phyloP scores from a whole-genome alignment of 2,113 vertebrate genomes.

The Misgurnus mizolepis region DNA sequence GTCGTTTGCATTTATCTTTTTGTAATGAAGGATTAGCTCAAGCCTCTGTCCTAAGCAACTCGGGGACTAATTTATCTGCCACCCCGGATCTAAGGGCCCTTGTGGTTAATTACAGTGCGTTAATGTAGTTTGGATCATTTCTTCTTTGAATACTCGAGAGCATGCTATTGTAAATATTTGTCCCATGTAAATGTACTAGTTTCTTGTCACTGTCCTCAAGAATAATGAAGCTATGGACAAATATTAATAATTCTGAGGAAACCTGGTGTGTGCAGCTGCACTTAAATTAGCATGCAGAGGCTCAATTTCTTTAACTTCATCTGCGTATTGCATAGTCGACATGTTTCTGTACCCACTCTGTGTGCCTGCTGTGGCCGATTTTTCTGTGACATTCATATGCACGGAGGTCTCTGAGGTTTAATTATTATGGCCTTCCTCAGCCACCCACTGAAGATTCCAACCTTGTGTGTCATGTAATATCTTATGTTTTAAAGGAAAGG shows the following conservation, averaged over 20 bases:
- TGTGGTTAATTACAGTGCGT: conserved; percentile 85
- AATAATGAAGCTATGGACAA: conserved; percentile 72
- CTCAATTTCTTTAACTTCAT: conserved; percentile 51
- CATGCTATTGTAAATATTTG: conserved; percentile 81
- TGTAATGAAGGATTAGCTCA: conserved; percentile 84
- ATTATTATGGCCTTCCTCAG: conserved; percentile 78
- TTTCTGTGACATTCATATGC: conserved; percentile 77
- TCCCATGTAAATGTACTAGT: conserved; percentile 65
- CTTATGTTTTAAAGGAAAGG: conserved; percentile 51
- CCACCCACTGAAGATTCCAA: conserved; percentile 67
- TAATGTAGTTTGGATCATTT: conserved; percentile 84
- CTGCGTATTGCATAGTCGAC: conserved; percentile 68
- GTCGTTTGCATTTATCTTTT: conserved; percentile 83
- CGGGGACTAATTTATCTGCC: conserved; percentile 82
- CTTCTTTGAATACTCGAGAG: conserved; percentile 74
- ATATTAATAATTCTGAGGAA: conserved; percentile 73
- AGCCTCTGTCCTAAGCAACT: conserved; percentile 79
- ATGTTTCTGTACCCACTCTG: conserved; percentile 62
- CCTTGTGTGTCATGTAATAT: conserved; percentile 51
- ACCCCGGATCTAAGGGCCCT: conserved; percentile 77
- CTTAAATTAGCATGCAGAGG: conserved; percentile 34
- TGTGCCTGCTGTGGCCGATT: conserved; percentile 62
- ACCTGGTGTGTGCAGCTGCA: conserved; percentile 51
- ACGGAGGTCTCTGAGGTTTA: conserved; percentile 72
- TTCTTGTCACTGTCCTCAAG: conserved; percentile 71